Evolutionary conservation across 2,113 vertebrate genomes (phyloP).

Genomic region (Brachirus orientalis): DNA sequence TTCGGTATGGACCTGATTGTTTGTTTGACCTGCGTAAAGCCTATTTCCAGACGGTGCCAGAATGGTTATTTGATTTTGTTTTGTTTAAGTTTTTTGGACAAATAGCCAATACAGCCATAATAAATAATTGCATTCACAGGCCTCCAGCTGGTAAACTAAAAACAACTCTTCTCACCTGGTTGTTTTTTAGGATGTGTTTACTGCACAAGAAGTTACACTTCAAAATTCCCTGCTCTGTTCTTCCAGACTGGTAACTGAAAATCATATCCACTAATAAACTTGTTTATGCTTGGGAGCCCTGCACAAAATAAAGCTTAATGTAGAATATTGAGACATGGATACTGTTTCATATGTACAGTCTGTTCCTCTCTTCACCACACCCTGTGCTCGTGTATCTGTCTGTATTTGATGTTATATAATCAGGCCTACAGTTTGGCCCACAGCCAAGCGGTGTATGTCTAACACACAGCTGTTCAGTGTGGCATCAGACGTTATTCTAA

Average conservation of each 20-base stretch:
- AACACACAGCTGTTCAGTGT: conserved; percentile 40
- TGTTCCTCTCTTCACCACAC: conserved; percentile 52
- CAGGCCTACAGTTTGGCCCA: conserved; percentile 20
- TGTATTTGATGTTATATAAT: conserved; percentile 44
- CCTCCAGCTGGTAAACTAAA: conserved; percentile 15
- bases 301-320: conserved; percentile 13
- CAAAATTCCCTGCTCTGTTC: not conserved
- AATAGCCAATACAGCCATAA: no score
- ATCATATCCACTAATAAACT: conserved; percentile 25
- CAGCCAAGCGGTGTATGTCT: conserved; percentile 7
- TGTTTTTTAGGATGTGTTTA: conserved; percentile 24
- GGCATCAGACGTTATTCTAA: conserved; percentile 12
- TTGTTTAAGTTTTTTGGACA: no score
- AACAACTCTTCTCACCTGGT: not conserved
- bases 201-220: no score
- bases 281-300: not conserved
- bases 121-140: not conserved
- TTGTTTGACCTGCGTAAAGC: no score
- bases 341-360: conserved; percentile 46
- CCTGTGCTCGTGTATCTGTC: not conserved
- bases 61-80: no score
- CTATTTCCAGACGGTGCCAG: no score
- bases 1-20: no score
- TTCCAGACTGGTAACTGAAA: not conserved
- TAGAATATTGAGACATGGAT: conserved; percentile 10